Conservation (phyloP, 2,797 vertebrate species). For the Gymnothorax reevesii region DNA sequence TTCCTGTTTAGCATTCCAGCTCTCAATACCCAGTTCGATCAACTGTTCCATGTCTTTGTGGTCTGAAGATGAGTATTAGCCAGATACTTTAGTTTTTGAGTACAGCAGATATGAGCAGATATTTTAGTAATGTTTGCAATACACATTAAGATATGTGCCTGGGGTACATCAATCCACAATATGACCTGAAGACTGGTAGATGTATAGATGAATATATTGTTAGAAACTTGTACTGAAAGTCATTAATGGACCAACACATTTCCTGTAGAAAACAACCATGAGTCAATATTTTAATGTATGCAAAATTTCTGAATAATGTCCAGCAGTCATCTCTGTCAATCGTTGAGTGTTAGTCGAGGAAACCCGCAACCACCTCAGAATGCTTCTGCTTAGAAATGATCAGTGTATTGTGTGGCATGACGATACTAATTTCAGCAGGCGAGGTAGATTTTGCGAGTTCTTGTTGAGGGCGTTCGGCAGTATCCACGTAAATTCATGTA, state of each 20-base stretch:
- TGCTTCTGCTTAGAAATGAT: background rate
- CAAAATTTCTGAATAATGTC: background rate
- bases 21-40: background rate
- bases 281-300: slow-evolving; percentile 5
- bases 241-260: background rate
- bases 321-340: background rate
- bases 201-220: background rate
- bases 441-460: background rate
- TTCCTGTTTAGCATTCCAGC: background rate
- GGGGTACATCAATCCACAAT: background rate
- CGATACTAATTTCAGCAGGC: background rate
- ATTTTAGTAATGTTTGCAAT: background rate
- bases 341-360: background rate
- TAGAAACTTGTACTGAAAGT: background rate
- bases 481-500: background rate
- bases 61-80: background rate
- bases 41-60: background rate
- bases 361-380: background rate
- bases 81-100: background rate
- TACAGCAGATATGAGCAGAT: background rate
- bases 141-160: background rate
- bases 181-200: background rate
- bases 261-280: background rate
- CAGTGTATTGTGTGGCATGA: background rate
- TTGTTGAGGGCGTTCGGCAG: background rate